Base-by-base conservation (phyloP, 2,113 vertebrate genomes). In the Vulpes lagopus region DNA sequence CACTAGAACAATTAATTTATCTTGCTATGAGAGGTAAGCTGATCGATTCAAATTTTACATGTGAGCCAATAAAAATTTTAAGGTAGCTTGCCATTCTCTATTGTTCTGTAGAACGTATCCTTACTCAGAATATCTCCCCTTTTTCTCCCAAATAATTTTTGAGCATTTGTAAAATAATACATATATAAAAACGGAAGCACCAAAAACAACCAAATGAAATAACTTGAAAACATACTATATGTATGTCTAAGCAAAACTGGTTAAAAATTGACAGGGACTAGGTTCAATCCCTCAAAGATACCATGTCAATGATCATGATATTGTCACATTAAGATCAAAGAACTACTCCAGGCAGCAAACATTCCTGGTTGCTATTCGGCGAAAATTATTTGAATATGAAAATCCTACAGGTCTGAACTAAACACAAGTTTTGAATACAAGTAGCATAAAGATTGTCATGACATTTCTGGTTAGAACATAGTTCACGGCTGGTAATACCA, bases 381-480 rank as follows among this genome's bases (percentile, higher is more conserved):
- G 11, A 67, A 91, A 96, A 64, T 65, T 95, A 12, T 91, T 51
- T 92, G 38, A 96, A 71, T 76, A 94, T 3, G 43, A 96, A 89
- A 95, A 95, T 81, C 32, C 38, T 82, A 38, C 2, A 93, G 23
- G 57, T 82, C 57, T 94, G 8, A 95, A 96, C 93, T 92, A 96
- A 96, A 92, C 23, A 11, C 83, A 81, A 22, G 95, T 67, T 96
- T 95, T 67, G 95, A 89, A 92, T 49, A 38, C 9, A 97, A 95
- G 16, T 43, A 93, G 23, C 20, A 94, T 35, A 20, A 89, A 89
- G 30, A 82, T 1, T 90, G 80, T 73, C 27, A 81, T 88, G 53
- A 88, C 35, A 84, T 59, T 87, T 11, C 53, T 78, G 11, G 60
- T 78, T 12, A 92, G 17, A 89, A 89, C 15, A 85, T 17, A 82